Percentiles rank a stretch among this genome's conserved stretches.
phyloP scores from a whole-genome alignment of 1,140 invertebrate genomes.

The Drosophila tani region DNA sequence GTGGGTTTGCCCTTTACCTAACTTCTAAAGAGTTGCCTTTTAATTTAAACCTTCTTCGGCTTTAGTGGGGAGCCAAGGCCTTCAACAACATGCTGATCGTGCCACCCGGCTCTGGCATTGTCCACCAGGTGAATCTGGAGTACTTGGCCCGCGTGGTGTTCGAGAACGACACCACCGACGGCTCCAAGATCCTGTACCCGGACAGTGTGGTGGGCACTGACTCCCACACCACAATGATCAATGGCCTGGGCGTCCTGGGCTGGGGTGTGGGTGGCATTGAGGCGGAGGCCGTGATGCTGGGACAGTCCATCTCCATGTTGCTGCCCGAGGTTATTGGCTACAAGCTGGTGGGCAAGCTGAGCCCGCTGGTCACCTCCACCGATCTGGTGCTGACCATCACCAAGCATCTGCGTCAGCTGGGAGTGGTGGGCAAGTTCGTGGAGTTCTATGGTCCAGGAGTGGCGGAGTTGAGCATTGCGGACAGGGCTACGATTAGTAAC shows the following conservation, averaged over 20 bases:
- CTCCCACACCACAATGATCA: slow-evolving; percentile 99
- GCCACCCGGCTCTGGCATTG: slow-evolving; percentile 98
- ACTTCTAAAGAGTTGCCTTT: background rate
- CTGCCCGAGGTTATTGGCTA: slow-evolving; percentile 98
- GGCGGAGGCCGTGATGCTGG: slow-evolving; percentile 96
- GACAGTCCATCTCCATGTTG: slow-evolving; percentile 98
- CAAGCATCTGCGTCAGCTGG: slow-evolving; percentile 96
- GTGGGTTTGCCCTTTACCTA: slow-evolving; percentile 17
- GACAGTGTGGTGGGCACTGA: slow-evolving; percentile 99
- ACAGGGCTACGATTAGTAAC: slow-evolving; percentile 97
- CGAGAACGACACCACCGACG: slow-evolving; percentile 86
- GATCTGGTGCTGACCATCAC: slow-evolving; percentile 99
- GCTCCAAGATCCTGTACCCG: slow-evolving; percentile 90
- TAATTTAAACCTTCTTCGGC: slow-evolving; percentile 15
- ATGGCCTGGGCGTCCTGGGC: slow-evolving; percentile 93
- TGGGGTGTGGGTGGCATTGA: slow-evolving; percentile 92
- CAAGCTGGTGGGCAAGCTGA: slow-evolving; percentile 92
- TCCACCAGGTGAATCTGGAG: slow-evolving; percentile 99
- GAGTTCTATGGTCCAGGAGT: slow-evolving; percentile 99
- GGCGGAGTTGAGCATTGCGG: slow-evolving; percentile 95
- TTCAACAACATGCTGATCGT: slow-evolving; percentile 99
- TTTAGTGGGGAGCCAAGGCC: slow-evolving; percentile 97
- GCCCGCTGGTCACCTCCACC: slow-evolving; percentile 96
- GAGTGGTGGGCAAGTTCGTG: slow-evolving; percentile 99
- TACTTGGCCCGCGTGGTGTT: slow-evolving; percentile 98